phyloP scores from a whole-genome alignment of 2,113 vertebrate genomes.

The Chinchilla lanigera region DNA sequence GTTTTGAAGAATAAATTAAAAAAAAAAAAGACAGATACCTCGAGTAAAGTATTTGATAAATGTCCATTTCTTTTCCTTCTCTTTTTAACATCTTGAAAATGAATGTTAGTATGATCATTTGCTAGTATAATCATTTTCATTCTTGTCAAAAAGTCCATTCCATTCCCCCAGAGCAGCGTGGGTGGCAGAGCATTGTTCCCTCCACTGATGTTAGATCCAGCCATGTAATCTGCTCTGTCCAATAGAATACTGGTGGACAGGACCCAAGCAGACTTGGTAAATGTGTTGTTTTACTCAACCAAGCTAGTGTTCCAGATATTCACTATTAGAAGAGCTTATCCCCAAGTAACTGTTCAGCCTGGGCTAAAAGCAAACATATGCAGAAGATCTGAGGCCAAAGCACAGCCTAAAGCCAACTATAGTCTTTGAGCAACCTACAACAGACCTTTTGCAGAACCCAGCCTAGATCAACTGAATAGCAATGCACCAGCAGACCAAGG shows the following conservation, averaged over 20 bases:
- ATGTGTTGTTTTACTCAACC: not conserved
- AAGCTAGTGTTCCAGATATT: not conserved
- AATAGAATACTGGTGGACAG: not conserved
- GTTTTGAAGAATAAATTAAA: not conserved
- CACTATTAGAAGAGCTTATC: not conserved
- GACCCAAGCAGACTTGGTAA: not conserved
- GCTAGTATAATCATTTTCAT: not conserved
- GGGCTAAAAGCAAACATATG: not conserved
- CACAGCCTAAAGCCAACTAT: not conserved
- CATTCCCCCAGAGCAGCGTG: not conserved
- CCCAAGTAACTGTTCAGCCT: not conserved
- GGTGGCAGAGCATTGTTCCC: not conserved
- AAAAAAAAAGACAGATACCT: not conserved
- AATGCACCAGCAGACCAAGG: not conserved
- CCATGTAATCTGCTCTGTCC: not conserved
- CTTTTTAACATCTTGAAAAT: constrained; percentile 7
- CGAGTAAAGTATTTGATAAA: not conserved
- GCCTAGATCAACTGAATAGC: not conserved
- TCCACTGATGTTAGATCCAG: not conserved
- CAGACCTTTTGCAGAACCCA: not conserved
- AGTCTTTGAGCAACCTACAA: not conserved
- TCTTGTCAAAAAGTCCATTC: not conserved
- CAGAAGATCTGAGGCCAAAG: not conserved
- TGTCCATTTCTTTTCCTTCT: not conserved
- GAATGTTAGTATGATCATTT: not conserved